Evolutionary conservation across 2,797 vertebrate species (phyloP), one percentile per base, ranked within the genome.

Genomic region (Aplochiton taeniatus): DNA sequence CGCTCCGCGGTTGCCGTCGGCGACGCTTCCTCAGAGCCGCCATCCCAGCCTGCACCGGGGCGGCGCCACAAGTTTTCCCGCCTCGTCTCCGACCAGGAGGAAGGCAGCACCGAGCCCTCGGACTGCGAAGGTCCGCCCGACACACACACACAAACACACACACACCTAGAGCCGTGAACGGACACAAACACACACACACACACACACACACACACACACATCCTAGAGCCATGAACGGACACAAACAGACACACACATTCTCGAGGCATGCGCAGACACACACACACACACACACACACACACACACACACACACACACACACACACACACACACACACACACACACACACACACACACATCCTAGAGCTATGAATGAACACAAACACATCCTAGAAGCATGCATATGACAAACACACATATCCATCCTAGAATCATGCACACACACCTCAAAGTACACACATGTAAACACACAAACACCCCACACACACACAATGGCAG

Each of bases 81-180:
- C n/a, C 84, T 87, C 54, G 62, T 90, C n/a, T 92, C 91, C 3
- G 88, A 89, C 63, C 87, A 82, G 1, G 80, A 92, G 70, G 91
- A 94, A 66, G 88, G 83, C n/a, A 88, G 87, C 78, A 82, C 89
- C 0, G 92, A 93, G 73, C 88, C 84, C 0, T 93, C 93, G 0
- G 91, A 93, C 79, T 87, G 82, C 31, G 92, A 94, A 94, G 93
- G 93, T 92, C 70, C 45, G 52, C 4, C 14, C 17, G 42, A 20
- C 43, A 46, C 43, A 62, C 13, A 51, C 43, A 11, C 16, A 51
- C n/a, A 51, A 31, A 12, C 12, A 42, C n/a, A 63, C 48, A 42
- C 48, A 58, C 16, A 54, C 49, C n/a, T n/a, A n/a, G n/a, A n/a
- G n/a, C n/a, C n/a, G n/a, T n/a, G n/a, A n/a, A 16, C 60, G 8